Conservation (phyloP, 2,797 vertebrate species). For the Prunella strophiata region DNA sequence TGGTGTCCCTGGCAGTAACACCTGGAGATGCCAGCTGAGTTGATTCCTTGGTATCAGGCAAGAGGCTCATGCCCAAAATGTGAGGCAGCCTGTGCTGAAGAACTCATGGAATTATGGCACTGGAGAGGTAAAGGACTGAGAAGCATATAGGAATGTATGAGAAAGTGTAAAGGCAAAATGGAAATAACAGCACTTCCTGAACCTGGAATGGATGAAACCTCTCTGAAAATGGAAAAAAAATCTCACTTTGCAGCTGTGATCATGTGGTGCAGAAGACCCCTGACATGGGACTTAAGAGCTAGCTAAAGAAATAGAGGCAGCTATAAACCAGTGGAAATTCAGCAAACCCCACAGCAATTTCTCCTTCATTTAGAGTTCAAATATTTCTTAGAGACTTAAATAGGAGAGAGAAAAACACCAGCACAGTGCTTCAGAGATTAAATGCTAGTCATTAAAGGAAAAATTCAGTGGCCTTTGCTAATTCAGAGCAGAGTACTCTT, state of each 20-base stretch:
- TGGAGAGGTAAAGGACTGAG: background rate
- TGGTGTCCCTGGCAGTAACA: background rate
- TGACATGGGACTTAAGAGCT: background rate
- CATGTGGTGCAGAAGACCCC: background rate
- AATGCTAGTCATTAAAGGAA: background rate
- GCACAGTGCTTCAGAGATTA: background rate
- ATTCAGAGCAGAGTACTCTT: background rate
- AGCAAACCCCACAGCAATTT: background rate
- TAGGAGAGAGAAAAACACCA: background rate
- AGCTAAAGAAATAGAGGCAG: background rate
- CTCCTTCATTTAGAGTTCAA: constrained; percentile 1
- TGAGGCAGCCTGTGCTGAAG: background rate
- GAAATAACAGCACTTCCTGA: background rate
- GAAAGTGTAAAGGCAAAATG: background rate
- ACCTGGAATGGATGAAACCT: background rate
- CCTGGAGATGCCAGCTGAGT: background rate
- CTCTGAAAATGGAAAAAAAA: background rate
- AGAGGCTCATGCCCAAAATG: background rate
- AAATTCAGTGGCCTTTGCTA: background rate
- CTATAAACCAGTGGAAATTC: background rate
- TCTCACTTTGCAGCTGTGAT: background rate
- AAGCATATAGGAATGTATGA: background rate
- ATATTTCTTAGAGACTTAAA: background rate
- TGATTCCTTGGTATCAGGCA: background rate
- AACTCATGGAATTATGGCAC: background rate